Conservation (phyloP, 1,140 invertebrate genomes). For the Magallana gigas region DNA sequence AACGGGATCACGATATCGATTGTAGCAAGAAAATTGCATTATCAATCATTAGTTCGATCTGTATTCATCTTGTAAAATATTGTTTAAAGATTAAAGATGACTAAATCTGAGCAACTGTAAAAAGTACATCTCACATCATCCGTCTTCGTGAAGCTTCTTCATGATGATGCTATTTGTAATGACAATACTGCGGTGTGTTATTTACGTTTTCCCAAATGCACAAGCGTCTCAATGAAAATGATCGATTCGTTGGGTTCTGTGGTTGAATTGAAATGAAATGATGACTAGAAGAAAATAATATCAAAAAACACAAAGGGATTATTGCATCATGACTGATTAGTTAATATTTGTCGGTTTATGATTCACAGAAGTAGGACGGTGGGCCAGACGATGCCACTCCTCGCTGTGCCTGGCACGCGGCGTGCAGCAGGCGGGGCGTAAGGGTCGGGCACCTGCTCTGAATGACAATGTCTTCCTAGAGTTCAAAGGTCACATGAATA, state of each 20-base stretch:
- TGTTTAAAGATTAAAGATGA: too few relatives aligned
- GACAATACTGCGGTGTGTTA: not conserved
- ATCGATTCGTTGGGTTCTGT: slow-evolving; percentile 10
- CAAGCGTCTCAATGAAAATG: slow-evolving; percentile 6
- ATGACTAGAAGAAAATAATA: not conserved
- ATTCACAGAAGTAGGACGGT: slow-evolving; percentile 27
- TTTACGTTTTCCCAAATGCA: slow-evolving; percentile 7
- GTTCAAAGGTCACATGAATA: too few relatives aligned
- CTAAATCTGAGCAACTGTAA: too few relatives aligned
- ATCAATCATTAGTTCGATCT: too few relatives aligned
- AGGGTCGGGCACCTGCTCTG: too few relatives aligned
- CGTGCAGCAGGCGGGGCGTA: not conserved
- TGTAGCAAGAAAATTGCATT: too few relatives aligned
- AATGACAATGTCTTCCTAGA: too few relatives aligned
- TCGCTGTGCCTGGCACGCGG: not conserved
- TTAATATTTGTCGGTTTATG: slow-evolving; percentile 26
- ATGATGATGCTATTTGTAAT: too few relatives aligned
- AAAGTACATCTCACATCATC: too few relatives aligned
- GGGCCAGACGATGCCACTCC: not conserved
- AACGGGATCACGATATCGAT: too few relatives aligned
- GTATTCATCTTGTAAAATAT: too few relatives aligned
- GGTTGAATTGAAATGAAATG: slow-evolving; percentile 16
- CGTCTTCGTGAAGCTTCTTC: too few relatives aligned
- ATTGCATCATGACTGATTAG: slow-evolving; percentile 15
- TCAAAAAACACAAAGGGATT: not conserved